Evolutionary conservation across 2,113 vertebrate genomes (phyloP), one percentile per base, ranked within the genome.

Genomic region (Typhlomys cinereus): DNA sequence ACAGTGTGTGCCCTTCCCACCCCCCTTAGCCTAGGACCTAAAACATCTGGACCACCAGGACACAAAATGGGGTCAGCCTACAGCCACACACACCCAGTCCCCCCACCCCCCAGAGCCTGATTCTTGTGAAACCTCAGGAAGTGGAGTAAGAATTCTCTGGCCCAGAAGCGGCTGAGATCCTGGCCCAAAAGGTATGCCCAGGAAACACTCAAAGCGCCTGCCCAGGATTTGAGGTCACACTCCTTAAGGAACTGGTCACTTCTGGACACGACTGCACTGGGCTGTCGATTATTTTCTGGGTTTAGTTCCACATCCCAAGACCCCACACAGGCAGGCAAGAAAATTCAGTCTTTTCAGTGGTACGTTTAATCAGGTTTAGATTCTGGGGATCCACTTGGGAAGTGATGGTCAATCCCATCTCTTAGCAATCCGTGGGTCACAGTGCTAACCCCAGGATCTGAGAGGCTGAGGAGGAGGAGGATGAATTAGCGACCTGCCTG

Each of bases 71-170:
- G 50, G 36, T 6, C 13, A 1, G 52, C 64, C 23, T 83, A 59
- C 85, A 2, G 17, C 14, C 29, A 34, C 10, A 41, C 3, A 4
- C 15, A 29, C 17, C 21, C 8, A 2, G 10, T 25, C 11, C 1
- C 5, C 44, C 39, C 44, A 70, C 48, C 17, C 87, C 20, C 15
- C 18, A 29, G n/a, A 5, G 52, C 29, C 7, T 85, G 59, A 11
- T 0, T 44, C 36, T 29, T 59, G 21, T 25, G n/a, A 20, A 57
- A 50, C 48, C 88, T 75, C 44, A n/a, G 34, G 18, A 27, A n/a
- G n/a, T 17, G 2, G 36, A 48, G 29, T 59, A 48, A 57, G 50
- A n/a, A 44, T 44, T 57, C 17, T 4, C 62, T 66, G 31, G 10
- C 31, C 31, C 4, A 4, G 31, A 36, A 34, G 44, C 44, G 36